Conservation (phyloP, 2,113 vertebrate genomes). For the Sialia sialis region DNA sequence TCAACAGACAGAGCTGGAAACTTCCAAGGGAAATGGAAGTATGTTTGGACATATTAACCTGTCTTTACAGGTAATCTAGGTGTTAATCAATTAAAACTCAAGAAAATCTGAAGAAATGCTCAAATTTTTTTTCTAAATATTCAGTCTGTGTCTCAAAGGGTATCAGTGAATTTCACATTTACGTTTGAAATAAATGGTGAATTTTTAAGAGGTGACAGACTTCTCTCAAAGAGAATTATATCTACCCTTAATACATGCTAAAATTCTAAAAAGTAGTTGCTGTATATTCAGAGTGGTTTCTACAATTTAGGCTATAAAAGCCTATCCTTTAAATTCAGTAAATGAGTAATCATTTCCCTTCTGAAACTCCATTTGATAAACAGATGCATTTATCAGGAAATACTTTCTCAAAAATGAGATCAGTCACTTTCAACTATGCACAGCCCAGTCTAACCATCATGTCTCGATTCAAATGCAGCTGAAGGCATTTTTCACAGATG, state of each 20-base stretch:
- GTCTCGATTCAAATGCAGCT: not conserved
- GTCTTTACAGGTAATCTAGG: not conserved
- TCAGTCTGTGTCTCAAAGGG: not conserved
- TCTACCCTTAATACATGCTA: not conserved
- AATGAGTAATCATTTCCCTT: not conserved
- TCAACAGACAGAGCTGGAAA: not conserved
- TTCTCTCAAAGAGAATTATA: not conserved
- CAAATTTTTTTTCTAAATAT: not conserved
- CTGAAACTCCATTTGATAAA: not conserved
- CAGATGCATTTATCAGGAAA: not conserved
- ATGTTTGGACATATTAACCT: not conserved
- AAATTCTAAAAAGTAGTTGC: not conserved
- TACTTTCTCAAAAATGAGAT: not conserved
- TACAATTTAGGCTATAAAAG: not conserved
- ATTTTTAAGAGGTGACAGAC: not conserved
- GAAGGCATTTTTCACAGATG: not conserved
- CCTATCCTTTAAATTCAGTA: not conserved
- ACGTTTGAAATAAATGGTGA: fast-evolving
- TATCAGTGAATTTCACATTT: not conserved
- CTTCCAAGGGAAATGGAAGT: not conserved
- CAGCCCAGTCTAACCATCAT: not conserved
- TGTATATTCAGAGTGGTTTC: not conserved
- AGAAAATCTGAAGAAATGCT: not conserved
- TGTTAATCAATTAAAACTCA: not conserved
- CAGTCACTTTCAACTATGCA: not conserved